A percentile compares a stretch with the other conserved stretches of the same genome.
These are phyloP conservation scores for Nasonia oneida DNA, from an alignment of 2,888 invertebrate species.

Conservation along the genomic window DNA sequence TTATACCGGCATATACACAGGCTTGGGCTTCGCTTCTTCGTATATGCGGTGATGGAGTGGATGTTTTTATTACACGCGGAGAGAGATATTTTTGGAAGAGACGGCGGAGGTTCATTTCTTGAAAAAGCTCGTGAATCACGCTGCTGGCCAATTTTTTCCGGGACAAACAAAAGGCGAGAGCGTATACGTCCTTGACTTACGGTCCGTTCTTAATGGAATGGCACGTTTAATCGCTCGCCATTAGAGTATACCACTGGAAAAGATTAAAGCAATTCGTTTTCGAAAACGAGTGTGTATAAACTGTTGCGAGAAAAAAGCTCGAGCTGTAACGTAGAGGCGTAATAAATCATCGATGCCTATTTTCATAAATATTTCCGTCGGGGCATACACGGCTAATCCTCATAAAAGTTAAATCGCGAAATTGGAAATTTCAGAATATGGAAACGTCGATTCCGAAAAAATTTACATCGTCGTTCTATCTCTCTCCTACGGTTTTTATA, in stretches of 20 bases:
- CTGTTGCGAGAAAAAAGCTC: neutral
- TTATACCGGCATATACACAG: too few relatives aligned
- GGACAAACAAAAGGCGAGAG: conserved; percentile 31
- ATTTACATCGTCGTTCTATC: conserved; percentile 46
- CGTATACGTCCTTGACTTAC: conserved; percentile 27
- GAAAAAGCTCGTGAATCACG: conserved; percentile 6
- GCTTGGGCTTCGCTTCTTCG: neutral
- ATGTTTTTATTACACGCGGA: neutral
- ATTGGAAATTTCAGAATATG: conserved; percentile 50
- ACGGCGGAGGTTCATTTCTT: neutral
- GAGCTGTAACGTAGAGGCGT: neutral
- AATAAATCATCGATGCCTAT: conserved; percentile 17
- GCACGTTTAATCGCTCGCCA: conserved; percentile 40
- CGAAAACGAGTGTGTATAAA: neutral
- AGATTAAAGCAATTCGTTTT: conserved; percentile 35
- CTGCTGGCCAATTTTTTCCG: conserved; percentile 17
- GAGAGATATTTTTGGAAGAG: neutral
- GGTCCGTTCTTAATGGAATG: conserved; percentile 37
- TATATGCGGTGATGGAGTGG: neutral
- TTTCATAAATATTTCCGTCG: conserved; percentile 30
- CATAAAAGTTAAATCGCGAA: conserved; percentile 45
- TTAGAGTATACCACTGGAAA: conserved; percentile 13
- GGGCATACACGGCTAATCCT: conserved; percentile 38
- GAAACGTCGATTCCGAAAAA: conserved; percentile 53
- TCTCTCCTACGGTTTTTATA: conserved; percentile 43